A percentile compares a stretch with the other conserved stretches of the same genome.
Conservation (phyloP, 2,113 vertebrate genomes). For the Brevimyrus niger region DNA sequence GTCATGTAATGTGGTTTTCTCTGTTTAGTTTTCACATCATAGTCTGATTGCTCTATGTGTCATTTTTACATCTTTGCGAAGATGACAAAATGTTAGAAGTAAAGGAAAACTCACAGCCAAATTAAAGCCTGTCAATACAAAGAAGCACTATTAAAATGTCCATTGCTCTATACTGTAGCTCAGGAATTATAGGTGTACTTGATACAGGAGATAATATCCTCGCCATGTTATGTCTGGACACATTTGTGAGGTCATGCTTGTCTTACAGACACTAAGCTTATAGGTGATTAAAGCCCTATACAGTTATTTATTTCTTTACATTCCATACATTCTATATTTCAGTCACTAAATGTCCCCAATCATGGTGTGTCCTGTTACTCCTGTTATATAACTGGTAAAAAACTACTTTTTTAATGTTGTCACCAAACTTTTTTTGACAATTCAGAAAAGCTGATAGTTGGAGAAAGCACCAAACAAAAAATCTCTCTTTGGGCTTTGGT, state of each 20-base stretch:
- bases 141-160: neutral
- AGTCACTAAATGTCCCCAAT: neutral
- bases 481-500: neutral
- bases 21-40: neutral
- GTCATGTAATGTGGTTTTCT: neutral
- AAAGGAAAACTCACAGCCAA: neutral
- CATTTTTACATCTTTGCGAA: neutral
- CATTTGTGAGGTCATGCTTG: neutral
- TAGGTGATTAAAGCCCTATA: neutral
- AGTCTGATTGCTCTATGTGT: neutral
- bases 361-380: neutral
- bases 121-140: neutral
- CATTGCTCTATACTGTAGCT: slow-evolving; percentile 14
- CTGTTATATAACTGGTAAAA: neutral
- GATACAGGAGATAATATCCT: neutral
- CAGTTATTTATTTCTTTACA: neutral
- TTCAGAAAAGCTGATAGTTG: neutral
- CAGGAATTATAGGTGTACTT: slow-evolving; percentile 16
- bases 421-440: neutral
- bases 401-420: neutral
- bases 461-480: neutral
- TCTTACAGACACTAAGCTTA: neutral
- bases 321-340: neutral
- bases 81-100: neutral
- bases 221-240: neutral